These are phyloP conservation scores for Dendrocincla tyrannina DNA, from an alignment of 2,797 vertebrate species.

Conservation along the genomic window DNA sequence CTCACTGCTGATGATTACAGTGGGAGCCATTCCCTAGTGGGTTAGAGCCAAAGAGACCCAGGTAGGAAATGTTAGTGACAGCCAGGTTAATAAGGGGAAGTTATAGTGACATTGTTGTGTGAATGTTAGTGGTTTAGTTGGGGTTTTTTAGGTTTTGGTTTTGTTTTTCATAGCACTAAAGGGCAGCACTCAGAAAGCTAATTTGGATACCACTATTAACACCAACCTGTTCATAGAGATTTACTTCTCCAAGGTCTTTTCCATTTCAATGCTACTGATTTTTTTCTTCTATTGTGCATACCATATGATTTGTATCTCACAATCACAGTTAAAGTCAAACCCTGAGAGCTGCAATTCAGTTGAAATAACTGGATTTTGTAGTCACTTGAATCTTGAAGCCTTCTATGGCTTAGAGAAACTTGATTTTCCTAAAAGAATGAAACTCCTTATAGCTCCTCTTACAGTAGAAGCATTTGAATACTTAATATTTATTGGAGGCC, in stretches of 20 bases:
- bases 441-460: background rate
- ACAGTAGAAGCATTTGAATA: background rate
- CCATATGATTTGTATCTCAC: constrained; percentile 3
- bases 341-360: background rate
- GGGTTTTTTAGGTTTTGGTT: too few relatives aligned
- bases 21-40: background rate
- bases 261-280: background rate
- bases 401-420: background rate
- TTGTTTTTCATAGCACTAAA: background rate
- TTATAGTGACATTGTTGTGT: background rate
- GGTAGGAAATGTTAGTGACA: background rate
- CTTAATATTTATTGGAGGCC: background rate
- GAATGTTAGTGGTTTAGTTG: background rate
- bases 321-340: background rate
- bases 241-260: constrained; percentile 1
- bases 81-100: background rate
- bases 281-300: background rate
- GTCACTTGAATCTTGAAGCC: background rate
- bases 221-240: background rate
- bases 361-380: constrained; percentile 37
- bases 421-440: background rate
- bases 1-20: background rate
- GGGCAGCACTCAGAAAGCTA: background rate
- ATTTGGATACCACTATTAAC: background rate
- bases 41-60: background rate